Conservation (phyloP, 2,888 invertebrate species). For the Chaetoderma sp. region DNA sequence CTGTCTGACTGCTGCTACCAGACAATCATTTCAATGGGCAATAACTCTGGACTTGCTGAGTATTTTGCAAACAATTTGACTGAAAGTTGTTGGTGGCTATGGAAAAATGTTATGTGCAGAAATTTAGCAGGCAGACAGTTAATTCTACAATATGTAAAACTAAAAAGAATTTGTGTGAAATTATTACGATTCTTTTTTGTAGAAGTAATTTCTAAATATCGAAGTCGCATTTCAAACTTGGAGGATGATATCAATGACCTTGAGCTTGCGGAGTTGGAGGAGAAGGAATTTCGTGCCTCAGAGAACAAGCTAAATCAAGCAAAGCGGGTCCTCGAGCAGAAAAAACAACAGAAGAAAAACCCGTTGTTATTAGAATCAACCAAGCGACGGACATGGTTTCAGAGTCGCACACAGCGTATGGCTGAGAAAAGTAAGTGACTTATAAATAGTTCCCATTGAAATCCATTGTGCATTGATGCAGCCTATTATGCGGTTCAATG, state of each 20-base stretch:
- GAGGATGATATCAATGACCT: slow-evolving; percentile 86
- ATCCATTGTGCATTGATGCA: too few relatives aligned
- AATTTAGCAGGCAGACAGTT: too few relatives aligned
- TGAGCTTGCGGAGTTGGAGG: slow-evolving; percentile 82
- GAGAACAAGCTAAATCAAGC: slow-evolving; percentile 85
- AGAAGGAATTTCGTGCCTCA: slow-evolving; percentile 84
- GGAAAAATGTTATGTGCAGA: too few relatives aligned
- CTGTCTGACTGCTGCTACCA: too few relatives aligned
- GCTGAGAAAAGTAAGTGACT: slow-evolving; percentile 71
- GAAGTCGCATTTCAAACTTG: slow-evolving; percentile 78
- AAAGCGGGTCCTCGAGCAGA: slow-evolving; percentile 74
- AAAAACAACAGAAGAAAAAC: slow-evolving; percentile 69
- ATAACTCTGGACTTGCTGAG: too few relatives aligned
- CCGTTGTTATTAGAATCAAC: too few relatives aligned
- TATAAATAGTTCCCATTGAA: background rate
- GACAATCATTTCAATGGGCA: too few relatives aligned
- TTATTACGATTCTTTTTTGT: slow-evolving; percentile 41
- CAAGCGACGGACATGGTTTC: slow-evolving; percentile 84
- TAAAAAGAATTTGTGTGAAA: too few relatives aligned
- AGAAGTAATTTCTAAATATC: slow-evolving; percentile 91
- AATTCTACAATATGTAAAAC: too few relatives aligned
- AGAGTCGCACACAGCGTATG: slow-evolving; percentile 82
- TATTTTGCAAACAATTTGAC: too few relatives aligned
- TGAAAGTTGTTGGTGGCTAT: too few relatives aligned
- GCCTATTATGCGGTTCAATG: background rate